These are phyloP conservation scores for Pseudochromis fuscus DNA, from an alignment of 2,797 vertebrate species.

Conservation along the genomic window DNA sequence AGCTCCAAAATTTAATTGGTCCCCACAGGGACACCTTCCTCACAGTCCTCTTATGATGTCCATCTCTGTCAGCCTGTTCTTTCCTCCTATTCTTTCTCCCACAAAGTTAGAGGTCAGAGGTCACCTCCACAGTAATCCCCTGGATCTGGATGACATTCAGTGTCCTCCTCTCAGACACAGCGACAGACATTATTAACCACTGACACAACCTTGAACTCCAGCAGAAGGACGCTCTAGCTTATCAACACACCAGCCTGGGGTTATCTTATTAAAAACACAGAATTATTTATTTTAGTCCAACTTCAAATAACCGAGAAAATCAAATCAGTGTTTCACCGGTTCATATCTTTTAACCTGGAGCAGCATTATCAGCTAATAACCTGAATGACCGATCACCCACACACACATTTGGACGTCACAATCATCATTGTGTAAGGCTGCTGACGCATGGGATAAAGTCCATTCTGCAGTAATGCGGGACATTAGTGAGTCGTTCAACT, in stretches of 20 bases:
- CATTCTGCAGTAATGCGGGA: conserved; percentile 60
- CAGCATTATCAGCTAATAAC: conserved; percentile 34
- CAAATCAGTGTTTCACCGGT: too few relatives aligned
- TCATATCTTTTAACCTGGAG: conserved; percentile 25
- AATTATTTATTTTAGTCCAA: too few relatives aligned
- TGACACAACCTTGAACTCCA: conserved; percentile 35
- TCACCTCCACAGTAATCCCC: conserved; percentile 25
- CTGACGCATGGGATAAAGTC: conserved; percentile 61
- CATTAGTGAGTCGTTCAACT: conserved; percentile 32
- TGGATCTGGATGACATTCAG: conserved; percentile 3
- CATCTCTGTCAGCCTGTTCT: conserved; percentile 3
- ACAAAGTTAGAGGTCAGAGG: conserved; percentile 29
- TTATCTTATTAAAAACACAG: too few relatives aligned
- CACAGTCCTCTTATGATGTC: neutral
- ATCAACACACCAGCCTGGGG: neutral
- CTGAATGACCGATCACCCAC: neutral
- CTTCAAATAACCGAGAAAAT: too few relatives aligned
- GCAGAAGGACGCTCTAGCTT: conserved; percentile 7
- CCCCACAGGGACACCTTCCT: neutral
- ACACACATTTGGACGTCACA: conserved; percentile 38
- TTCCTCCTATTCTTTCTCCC: neutral
- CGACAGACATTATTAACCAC: conserved; percentile 2
- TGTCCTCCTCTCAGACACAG: conserved; percentile 3
- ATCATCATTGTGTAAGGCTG: conserved; percentile 58
- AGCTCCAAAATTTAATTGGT: neutral